Base-by-base conservation (phyloP, 2,797 vertebrate genomes). In the Momotus momota region DNA sequence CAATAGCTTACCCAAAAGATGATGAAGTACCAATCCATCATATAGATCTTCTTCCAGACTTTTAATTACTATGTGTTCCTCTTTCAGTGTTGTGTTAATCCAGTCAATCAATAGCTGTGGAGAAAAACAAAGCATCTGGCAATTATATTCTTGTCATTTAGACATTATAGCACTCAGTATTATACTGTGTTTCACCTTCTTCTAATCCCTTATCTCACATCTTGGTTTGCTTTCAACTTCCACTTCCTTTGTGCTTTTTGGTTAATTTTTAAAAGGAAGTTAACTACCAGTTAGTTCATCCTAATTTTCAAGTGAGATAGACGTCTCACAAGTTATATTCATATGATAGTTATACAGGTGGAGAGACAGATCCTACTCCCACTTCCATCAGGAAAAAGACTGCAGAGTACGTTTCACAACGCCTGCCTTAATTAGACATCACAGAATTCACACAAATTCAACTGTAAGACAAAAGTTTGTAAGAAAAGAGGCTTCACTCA, bases 21-120 rank as follows among this genome's bases (percentile, higher is more conserved):
- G 99, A 97, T 99, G 99, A 92, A 99, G 98, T n/a, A 99, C 98
- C 70, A 99, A 98, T 33, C 99, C 99, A 26, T 99, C 99, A 5
- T 97, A 99, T 29, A 99, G 89, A 97, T 99, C 99, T 86, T 99
- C 99, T 91, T 99, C 99, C 97, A 99, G 92, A 90, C 96, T 98
- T 96, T 98, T 98, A 81, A 99, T 98, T 67, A 99, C 98, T 12
- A 99, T 99, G 96, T 99, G 99, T 72, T 99, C 99, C 0, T 91
- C 35, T 77, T 98, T 98, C 88, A 99, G 98, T 45, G 98, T 98
- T 16, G 46, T 77, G 89, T 99, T 99, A 97, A 99, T 98, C 99
- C 99, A 99, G 15, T 97, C 97, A 38, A 98, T 77, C 97, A 99
- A 66, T 12, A 97, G 89, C 99, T 99, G 94, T 5, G 6, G 71